These are phyloP conservation scores for Zygogramma bicolorata DNA, from an alignment of 2,888 invertebrate species.

Conservation along the genomic window DNA sequence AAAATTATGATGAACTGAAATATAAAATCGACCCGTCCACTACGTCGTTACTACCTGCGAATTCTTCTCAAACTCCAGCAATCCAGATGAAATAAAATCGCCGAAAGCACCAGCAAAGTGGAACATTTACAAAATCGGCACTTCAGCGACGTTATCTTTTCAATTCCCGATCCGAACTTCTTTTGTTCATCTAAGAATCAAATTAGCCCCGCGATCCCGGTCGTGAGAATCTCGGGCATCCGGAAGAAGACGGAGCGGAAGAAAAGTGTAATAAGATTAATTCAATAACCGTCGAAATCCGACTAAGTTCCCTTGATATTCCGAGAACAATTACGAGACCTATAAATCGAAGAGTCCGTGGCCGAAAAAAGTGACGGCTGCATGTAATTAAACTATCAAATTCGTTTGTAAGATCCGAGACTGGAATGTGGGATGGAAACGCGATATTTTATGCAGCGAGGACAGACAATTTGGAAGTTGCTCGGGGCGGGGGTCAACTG, in stretches of 20 bases:
- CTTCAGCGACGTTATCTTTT: background rate
- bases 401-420: constrained; percentile 36
- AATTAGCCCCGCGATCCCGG: background rate
- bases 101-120: background rate
- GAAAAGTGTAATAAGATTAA: constrained; percentile 46
- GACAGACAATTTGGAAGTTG: constrained; percentile 1
- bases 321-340: constrained; percentile 46
- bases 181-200: constrained; percentile 7
- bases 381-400: constrained; percentile 48
- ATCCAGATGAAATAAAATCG: background rate
- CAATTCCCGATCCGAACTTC: constrained; percentile 1
- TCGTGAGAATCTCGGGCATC: background rate
- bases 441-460: constrained; percentile 5
- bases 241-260: constrained; percentile 1
- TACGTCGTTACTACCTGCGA: no score
- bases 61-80: background rate
- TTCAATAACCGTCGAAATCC: constrained; percentile 46
- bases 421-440: constrained; percentile 42
- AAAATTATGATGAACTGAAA: no score
- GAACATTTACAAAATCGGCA: constrained; percentile 2
- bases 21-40: no score
- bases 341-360: constrained; percentile 38
- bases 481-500: background rate
- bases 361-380: constrained; percentile 24
- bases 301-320: constrained; percentile 38